Conservation (phyloP, 2,113 vertebrate genomes). For the Sclerurus mexicanus region DNA sequence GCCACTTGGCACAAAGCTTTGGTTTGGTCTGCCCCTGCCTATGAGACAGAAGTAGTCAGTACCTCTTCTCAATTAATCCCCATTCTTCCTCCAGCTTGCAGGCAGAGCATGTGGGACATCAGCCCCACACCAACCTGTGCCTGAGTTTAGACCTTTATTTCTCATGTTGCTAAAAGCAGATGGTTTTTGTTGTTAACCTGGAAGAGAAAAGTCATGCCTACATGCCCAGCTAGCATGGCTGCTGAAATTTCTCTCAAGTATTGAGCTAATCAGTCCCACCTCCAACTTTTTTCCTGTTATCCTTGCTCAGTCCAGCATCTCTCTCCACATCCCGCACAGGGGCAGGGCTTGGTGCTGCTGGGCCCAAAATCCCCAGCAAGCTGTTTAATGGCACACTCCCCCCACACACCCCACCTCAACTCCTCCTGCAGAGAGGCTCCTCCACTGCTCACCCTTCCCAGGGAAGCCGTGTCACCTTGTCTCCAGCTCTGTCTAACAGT, state of each 20-base stretch:
- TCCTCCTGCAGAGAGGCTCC: background rate
- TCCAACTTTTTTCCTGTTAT: background rate
- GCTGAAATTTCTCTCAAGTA: background rate
- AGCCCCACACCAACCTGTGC: background rate
- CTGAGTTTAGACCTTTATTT: background rate
- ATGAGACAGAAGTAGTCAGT: background rate
- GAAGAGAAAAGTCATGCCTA: background rate
- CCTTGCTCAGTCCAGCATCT: background rate
- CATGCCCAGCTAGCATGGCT: background rate
- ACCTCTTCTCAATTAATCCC: background rate
- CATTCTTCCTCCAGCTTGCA: background rate
- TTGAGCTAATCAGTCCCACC: background rate
- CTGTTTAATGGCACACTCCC: background rate
- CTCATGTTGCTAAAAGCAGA: background rate
- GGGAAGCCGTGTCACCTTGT: accelerated
- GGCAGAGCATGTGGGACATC: background rate
- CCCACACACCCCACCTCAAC: background rate
- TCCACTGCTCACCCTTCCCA: background rate
- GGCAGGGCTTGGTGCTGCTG: background rate
- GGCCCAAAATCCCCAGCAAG: background rate
- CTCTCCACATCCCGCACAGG: background rate
- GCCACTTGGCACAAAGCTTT: background rate
- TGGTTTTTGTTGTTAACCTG: background rate
- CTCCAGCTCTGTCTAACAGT: background rate
- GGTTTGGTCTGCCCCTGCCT: background rate